Percentiles rank a stretch among this genome's conserved stretches.
Conservation (phyloP, 1,140 invertebrate genomes). For the Pentalonia nigronervosa region DNA sequence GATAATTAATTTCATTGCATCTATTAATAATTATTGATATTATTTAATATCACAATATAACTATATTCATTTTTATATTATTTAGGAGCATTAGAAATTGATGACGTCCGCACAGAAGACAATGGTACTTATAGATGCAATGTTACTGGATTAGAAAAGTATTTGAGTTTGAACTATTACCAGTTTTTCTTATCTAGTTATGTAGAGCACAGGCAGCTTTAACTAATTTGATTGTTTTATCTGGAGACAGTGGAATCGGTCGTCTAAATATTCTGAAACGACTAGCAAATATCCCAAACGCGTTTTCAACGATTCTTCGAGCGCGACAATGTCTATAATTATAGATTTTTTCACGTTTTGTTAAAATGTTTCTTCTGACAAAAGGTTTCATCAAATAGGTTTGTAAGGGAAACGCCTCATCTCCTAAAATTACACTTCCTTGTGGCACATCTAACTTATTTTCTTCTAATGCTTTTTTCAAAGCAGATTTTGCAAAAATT, state of each 20-base stretch:
- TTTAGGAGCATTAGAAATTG: slow-evolving; percentile 82
- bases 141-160: slow-evolving; percentile 70
- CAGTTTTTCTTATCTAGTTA: background rate
- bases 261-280: background rate
- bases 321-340: background rate
- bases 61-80: background rate
- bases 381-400: background rate
- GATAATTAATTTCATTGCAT: background rate
- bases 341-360: background rate
- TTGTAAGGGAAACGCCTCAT: background rate
- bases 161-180: too few relatives aligned
- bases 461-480: background rate
- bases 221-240: background rate
- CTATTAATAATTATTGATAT: background rate
- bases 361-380: background rate
- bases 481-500: background rate
- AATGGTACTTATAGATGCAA: slow-evolving; percentile 82
- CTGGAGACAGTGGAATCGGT: background rate
- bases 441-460: background rate
- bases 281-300: background rate
- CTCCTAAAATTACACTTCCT: background rate
- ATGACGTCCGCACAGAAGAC: slow-evolving; percentile 76
- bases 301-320: background rate
- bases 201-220: background rate
- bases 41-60: slow-evolving; percentile 35